Percentiles rank a stretch among this genome's conserved stretches.
These are phyloP conservation scores for Microtus montanus DNA, from an alignment of 2,113 vertebrate genomes.

Conservation along the genomic window DNA sequence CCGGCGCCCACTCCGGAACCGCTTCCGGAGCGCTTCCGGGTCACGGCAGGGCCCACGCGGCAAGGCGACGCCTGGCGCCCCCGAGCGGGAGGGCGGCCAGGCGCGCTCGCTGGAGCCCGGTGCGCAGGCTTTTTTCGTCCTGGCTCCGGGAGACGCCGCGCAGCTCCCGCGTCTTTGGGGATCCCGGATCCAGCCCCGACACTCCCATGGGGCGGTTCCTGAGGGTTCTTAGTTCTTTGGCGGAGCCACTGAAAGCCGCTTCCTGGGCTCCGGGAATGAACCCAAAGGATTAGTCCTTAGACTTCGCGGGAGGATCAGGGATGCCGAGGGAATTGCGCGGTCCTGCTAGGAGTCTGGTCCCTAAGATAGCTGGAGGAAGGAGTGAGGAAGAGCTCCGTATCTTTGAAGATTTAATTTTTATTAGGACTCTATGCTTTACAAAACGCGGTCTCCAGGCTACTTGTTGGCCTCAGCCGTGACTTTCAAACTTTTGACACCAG, in stretches of 20 bases:
- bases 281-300: neutral
- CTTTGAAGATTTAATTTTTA: neutral
- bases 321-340: neutral
- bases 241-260: neutral
- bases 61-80: conserved; percentile 38
- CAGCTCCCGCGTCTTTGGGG: neutral
- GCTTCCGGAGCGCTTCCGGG: conserved; percentile 83
- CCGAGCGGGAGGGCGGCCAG: conserved; percentile 31
- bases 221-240: neutral
- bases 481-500: neutral
- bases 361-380: neutral
- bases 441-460: neutral
- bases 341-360: neutral
- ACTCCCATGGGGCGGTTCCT: neutral
- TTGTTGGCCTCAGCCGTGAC: neutral
- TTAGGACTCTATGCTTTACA: neutral
- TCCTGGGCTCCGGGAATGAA: neutral
- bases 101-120: neutral
- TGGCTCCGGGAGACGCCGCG: neutral
- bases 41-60: conserved; percentile 53
- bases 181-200: neutral
- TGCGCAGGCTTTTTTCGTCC: fast-evolving
- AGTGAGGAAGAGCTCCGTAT: neutral
- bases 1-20: conserved; percentile 90
- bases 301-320: neutral